phyloP scores from a whole-genome alignment of 2,888 invertebrate genomes.

The Hololepta plana region DNA sequence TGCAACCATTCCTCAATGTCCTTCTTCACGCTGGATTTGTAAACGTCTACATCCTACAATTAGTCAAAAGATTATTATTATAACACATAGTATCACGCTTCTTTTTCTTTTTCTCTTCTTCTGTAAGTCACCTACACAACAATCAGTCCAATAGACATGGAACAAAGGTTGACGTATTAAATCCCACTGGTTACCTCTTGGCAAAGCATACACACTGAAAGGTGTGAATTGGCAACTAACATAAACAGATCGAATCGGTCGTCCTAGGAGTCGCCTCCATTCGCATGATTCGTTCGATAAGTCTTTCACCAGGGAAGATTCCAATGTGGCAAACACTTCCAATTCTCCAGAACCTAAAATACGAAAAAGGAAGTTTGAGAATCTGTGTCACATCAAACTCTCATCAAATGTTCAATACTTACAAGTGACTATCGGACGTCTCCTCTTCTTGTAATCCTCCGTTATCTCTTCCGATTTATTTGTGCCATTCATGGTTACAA shows the following conservation, averaged over 20 bases:
- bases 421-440: constrained; percentile 57
- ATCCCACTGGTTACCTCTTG: constrained; percentile 55
- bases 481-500: constrained; percentile 40
- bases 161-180: constrained; percentile 78
- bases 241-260: constrained; percentile 69
- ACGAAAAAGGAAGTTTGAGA: background rate
- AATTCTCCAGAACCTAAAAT: constrained; percentile 54
- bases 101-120: too few relatives aligned
- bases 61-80: constrained; percentile 3
- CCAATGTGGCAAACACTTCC: constrained; percentile 67
- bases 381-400: too few relatives aligned
- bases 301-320: constrained; percentile 56
- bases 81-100: too few relatives aligned
- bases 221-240: constrained; percentile 67
- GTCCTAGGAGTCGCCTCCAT: constrained; percentile 80
- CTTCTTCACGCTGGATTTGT: constrained; percentile 73
- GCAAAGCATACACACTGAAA: constrained; percentile 56
- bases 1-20: constrained; percentile 81
- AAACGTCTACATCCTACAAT: constrained; percentile 75
- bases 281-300: constrained; percentile 79
- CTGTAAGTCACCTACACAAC: constrained; percentile 46
- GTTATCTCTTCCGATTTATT: too few relatives aligned
- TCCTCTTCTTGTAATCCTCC: too few relatives aligned
- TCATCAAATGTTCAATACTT: constrained; percentile 23
- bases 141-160: constrained; percentile 91